Base-by-base conservation (phyloP, 2,797 vertebrate species). In the Gastrophryne carolinensis region DNA sequence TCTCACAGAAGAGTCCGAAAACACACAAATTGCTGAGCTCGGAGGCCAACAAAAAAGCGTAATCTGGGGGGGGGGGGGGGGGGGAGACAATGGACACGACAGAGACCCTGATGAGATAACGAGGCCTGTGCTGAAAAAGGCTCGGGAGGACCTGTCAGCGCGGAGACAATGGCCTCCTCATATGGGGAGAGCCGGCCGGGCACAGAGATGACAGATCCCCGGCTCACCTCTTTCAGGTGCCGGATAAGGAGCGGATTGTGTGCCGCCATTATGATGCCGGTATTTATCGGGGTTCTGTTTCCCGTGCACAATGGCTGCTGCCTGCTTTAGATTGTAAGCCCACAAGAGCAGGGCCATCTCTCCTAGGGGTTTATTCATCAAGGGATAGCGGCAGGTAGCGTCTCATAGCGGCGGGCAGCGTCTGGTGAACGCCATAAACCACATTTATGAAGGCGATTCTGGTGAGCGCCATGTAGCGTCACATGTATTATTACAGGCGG, bases 41-140 rank as follows among this genome's bases (percentile, higher is more conserved):
- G 30, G 34, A 69, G 44, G 17, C 19, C 2, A 26, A n/a, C n/a
- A 53, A 37, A 6, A 77, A 57, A 53, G 62, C 7, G 35, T 77
- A 77, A 77, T 64, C 74, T 37, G 8, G 12, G n/a, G n/a, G n/a
- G n/a, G n/a, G n/a, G n/a, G n/a, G n/a, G n/a, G n/a, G n/a, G n/a
- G n/a, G n/a, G 2, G 57, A 63, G 49, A 71, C 67, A 65, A 77
- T 47, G 30, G 23, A 27, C 54, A 64, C 54, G 60, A 65, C 74
- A 76, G 73, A 44, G 74, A 44, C 67, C 69, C 57, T 58, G 67
- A 71, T 77, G 67, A 71, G 67, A 77, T 77, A 71, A 77, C 29
- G 19, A 64, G 50, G 58, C 29, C 52, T 57, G 74, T 71, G 74
- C 35, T 71, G 74, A 77, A 76, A 77, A 56, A 57, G 35, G 49